Conservation (phyloP, 2,113 vertebrate genomes). For the Bufo bufo region DNA sequence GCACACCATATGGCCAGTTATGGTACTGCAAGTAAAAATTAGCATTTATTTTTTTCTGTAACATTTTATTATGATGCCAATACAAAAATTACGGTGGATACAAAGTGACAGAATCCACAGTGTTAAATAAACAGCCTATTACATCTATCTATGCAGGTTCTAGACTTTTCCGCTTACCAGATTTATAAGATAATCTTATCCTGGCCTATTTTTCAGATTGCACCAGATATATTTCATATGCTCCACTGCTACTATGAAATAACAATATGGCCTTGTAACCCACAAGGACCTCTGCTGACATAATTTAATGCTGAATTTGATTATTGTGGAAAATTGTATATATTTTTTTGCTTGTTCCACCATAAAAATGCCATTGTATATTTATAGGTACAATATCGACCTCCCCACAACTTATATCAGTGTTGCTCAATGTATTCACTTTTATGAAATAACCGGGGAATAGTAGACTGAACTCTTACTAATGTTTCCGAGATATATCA, state of each 20-base stretch:
- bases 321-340: neutral
- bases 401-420: neutral
- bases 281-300: neutral
- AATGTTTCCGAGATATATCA: neutral
- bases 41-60: neutral
- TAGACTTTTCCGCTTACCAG: neutral
- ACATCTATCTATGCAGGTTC: no score
- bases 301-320: conserved; percentile 26
- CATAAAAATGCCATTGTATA: conserved; percentile 12
- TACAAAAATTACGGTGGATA: neutral
- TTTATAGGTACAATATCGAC: conserved; percentile 28
- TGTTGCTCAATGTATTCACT: neutral
- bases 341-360: conserved; percentile 16
- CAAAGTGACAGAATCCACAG: neutral
- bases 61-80: neutral
- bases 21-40: neutral
- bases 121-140: no score
- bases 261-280: conserved; percentile 12
- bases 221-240: neutral
- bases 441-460: neutral
- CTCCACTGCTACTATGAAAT: neutral
- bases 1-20: neutral
- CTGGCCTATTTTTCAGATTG: neutral
- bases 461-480: neutral
- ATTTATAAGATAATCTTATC: neutral